Evolutionary conservation across 2,797 vertebrate genomes (phyloP).

Genomic region (Tragelaphus oryx): DNA sequence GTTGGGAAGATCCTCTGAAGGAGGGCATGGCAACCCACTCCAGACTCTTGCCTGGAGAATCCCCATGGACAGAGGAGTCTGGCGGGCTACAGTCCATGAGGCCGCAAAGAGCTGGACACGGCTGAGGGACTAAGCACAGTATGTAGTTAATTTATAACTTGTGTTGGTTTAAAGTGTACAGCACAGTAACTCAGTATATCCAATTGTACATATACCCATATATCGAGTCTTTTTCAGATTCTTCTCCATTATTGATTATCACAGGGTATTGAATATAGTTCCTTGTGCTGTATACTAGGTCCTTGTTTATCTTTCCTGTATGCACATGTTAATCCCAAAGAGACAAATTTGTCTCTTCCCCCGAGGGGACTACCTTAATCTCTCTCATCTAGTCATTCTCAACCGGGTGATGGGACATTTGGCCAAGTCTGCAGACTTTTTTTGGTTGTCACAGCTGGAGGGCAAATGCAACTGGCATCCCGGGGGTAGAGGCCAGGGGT

Average conservation of each 20-base stretch:
- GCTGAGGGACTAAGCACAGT: fast-evolving
- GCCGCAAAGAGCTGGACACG: fast-evolving
- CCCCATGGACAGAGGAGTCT: background rate
- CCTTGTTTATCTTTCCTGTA: background rate
- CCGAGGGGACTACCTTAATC: background rate
- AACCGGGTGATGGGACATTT: background rate
- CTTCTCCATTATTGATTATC: background rate
- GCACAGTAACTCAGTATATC: fast-evolving
- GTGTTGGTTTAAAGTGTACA: fast-evolving
- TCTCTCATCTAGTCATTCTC: background rate
- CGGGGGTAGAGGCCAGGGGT: background rate
- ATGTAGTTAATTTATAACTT: fast-evolving
- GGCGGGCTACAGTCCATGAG: background rate
- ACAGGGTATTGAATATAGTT: background rate
- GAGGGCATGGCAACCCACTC: background rate
- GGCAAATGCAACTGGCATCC: background rate
- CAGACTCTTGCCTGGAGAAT: background rate
- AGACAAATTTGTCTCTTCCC: background rate
- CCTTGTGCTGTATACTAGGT: background rate
- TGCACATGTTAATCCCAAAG: background rate
- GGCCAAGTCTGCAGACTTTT: background rate
- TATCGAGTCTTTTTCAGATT: background rate
- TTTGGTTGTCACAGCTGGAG: background rate
- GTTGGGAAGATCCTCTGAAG: background rate
- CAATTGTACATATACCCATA: fast-evolving